These are phyloP conservation scores for Scolopax rusticola DNA, from an alignment of 2,797 vertebrate genomes.

Conservation along the genomic window DNA sequence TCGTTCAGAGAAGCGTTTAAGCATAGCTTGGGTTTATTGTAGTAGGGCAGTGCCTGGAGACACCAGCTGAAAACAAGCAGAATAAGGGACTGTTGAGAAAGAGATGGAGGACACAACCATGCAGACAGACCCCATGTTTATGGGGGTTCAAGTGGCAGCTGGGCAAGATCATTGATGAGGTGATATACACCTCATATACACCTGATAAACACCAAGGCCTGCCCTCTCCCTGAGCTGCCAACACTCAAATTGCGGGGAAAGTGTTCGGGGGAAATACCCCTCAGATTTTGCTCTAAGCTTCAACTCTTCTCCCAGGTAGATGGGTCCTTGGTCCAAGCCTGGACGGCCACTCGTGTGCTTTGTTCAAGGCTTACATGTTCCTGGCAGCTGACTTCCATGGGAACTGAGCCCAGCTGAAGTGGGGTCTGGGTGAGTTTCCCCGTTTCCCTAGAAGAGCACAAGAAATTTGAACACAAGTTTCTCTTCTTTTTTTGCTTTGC, in stretches of 20 bases:
- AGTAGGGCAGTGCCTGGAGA: background rate
- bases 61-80: background rate
- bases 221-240: background rate
- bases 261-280: background rate
- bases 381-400: background rate
- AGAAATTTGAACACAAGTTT: background rate
- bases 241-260: background rate
- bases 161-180: accelerated
- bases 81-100: background rate
- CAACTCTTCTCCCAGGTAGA: background rate
- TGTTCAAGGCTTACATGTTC: accelerated
- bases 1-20: background rate
- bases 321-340: background rate
- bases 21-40: accelerated
- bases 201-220: background rate
- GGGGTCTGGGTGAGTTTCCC: accelerated
- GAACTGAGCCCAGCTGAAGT: background rate
- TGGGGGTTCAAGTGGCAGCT: background rate
- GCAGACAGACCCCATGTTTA: background rate
- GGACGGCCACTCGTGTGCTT: accelerated
- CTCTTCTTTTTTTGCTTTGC: background rate
- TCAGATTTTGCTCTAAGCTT: background rate
- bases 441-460: accelerated
- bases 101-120: background rate
- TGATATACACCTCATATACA: background rate